These are phyloP conservation scores for Myotis lucifugus DNA, from an alignment of 2,113 vertebrate species.

Conservation along the genomic window DNA sequence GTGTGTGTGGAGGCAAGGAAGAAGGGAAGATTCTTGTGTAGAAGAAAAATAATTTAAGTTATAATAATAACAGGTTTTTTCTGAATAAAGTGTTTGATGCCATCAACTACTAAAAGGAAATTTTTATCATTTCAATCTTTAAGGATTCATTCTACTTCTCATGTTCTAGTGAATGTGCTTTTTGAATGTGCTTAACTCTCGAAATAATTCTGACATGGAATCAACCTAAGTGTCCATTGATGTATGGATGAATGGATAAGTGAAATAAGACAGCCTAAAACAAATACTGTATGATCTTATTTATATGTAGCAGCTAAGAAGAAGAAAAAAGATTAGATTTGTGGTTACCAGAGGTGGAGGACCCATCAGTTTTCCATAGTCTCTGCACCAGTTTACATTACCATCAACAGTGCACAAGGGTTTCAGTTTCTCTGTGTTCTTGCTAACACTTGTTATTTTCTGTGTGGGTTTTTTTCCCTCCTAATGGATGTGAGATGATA, in stretches of 20 bases:
- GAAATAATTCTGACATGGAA: not conserved
- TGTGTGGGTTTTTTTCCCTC: not conserved
- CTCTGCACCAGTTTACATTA: not conserved
- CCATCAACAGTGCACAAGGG: not conserved
- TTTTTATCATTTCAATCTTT: not conserved
- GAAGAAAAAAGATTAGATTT: too few species aligned
- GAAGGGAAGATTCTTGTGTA: not conserved
- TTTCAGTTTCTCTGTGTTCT: not conserved
- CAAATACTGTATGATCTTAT: not conserved
- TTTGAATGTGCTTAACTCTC: not conserved
- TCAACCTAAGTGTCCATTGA: not conserved
- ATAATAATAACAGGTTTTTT: not conserved
- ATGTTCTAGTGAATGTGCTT: not conserved
- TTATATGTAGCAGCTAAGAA: not conserved
- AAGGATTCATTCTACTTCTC: not conserved
- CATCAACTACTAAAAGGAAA: not conserved
- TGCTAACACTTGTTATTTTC: not conserved
- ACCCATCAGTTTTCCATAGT: not conserved
- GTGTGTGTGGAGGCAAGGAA: not conserved
- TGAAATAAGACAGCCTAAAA: not conserved
- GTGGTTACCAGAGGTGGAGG: not conserved
- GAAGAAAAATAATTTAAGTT: constrained; percentile 11
- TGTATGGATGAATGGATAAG: not conserved
- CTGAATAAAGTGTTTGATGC: not conserved
- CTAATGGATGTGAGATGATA: not conserved